Evolutionary conservation across 1,140 invertebrate genomes (phyloP).

Genomic region (Cotesia vestalis): DNA sequence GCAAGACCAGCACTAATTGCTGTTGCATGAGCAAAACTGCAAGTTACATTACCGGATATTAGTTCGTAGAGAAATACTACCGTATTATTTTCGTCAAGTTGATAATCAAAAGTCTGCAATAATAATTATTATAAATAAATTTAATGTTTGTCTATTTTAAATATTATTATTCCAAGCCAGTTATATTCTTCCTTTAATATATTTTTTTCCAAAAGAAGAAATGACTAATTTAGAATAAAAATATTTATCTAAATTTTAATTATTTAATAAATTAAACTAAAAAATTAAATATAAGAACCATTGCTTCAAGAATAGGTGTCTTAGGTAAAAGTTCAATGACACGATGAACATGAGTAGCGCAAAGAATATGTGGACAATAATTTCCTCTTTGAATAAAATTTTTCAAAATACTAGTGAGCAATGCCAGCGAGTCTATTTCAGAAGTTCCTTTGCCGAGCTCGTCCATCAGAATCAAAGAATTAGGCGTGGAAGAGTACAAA

Average conservation of each 20-base stretch:
- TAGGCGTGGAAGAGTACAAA: constrained; percentile 70
- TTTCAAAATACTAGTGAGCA: constrained; percentile 74
- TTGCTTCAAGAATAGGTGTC: constrained; percentile 62
- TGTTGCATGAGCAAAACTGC: constrained; percentile 50
- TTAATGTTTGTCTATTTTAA: constrained; percentile 24
- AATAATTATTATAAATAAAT: constrained; percentile 5
- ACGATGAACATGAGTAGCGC: constrained; percentile 81
- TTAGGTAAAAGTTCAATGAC: constrained; percentile 68
- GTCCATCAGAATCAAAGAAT: constrained; percentile 85
- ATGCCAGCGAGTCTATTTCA: constrained; percentile 76
- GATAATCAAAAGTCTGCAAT: constrained; percentile 48
- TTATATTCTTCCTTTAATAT: too few species aligned
- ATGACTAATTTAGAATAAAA: too few species aligned
- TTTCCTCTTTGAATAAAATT: constrained; percentile 69
- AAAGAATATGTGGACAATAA: constrained; percentile 77
- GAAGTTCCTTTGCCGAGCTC: constrained; percentile 92
- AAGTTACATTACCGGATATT: constrained; percentile 37
- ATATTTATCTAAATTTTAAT: too few species aligned
- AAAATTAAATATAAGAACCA: constrained; percentile 54
- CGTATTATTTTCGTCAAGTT: constrained; percentile 39
- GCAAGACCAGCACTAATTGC: constrained; percentile 44
- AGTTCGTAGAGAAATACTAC: constrained; percentile 47
- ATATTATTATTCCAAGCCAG: not conserved
- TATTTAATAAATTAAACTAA: too few species aligned
- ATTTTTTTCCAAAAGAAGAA: not conserved